Base-by-base conservation (phyloP, 1,140 invertebrate species). In the Metopolophium dirhodum region DNA sequence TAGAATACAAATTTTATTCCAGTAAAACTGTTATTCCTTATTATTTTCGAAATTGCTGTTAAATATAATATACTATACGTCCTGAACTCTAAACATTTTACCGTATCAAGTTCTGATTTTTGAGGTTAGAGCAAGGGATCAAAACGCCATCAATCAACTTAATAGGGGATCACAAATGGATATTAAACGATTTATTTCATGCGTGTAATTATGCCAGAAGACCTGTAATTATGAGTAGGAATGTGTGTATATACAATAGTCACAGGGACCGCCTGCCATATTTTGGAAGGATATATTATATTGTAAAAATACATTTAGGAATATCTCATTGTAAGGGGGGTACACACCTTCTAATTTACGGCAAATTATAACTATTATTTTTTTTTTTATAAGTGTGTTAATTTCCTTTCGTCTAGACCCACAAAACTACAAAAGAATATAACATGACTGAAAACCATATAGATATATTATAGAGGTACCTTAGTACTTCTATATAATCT, bases 321-420 rank as follows among this genome's bases (percentile, higher is more conserved):
- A 35, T 54, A 54, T 57, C 23, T 37, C 49, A 37, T 54, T 89
- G 87, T 54, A 89, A 35, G 11, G 8, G 8, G 51, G n/a, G 35
- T 20, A 54, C 49, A 88, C 23, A 89, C 35, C 35, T 89, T 35
- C n/a, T 37, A 54, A 57, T 68, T 45, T 90, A 90, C 37, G 57
- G 54, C 23, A 61, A 68, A 68, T 45, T 45, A 35, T 88, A 35
- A 35, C 14, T 86, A 51, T 61, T 90, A 68, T 68, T 68, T 45
- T 68, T n/a, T 87, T 77, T 87, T 49, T 45, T 90, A 68, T 90
- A 45, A 68, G 61, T 61, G 54, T 41, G 54, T 90, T 90, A 90
- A 61, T 61, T 90, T 90, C 30, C 37, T 90, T 45, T 30, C 57
- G 57, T 90, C 88, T 57, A 54, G 51, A 90, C 49, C 37, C 86